Evolutionary conservation across 1,140 invertebrate species (phyloP), one percentile per base, ranked within the genome.

Genomic region (Danaus melanippus): DNA sequence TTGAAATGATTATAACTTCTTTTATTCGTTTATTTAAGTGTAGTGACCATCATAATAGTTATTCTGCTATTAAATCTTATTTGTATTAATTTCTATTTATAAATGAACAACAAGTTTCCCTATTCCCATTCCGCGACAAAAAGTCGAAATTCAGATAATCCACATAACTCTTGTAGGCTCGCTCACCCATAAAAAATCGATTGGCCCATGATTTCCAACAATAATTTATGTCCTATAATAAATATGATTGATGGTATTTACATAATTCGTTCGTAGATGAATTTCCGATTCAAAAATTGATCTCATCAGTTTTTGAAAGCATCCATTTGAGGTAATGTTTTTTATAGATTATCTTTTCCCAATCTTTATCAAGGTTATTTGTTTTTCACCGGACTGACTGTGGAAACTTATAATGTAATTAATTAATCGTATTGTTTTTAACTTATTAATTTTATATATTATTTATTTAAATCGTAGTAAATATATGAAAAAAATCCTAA

Each of bases 211-310:
- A 56, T 64, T 60, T 40, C 17, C 50, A 60, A 46, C 50, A 60
- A 64, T 64, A 56, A 63, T 56, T 64, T 64, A 60, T 55, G 53
- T 60, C 53, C 54, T 53, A 56, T 54, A 64, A 60, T 64, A 64
- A 64, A 56, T 64, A 56, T 60, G 62, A 64, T 60, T 50, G 62
- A 64, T 53, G 58, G 48, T 56, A 64, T 64, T 60, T 64, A 48
- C 53, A 64, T 60, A 64, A 64, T 60, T 50, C 45, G 50, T 53
- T 60, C 56, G 53, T 57, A 54, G 46, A 51, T 47, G 17, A 44
- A 41, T 12, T 47, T 48, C 50, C 53, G 45, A 50, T 56, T 64
- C 54, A 60, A 56, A 60, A 64, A 56, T 62, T 39, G 43, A 51
- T 50, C 53, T 60, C 51, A 62, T 57, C 46, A 46, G 10, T 46